Evolutionary conservation across 1,140 invertebrate species (phyloP), one percentile per base, ranked within the genome.

Genomic region (Philotrypesis tridentata): DNA sequence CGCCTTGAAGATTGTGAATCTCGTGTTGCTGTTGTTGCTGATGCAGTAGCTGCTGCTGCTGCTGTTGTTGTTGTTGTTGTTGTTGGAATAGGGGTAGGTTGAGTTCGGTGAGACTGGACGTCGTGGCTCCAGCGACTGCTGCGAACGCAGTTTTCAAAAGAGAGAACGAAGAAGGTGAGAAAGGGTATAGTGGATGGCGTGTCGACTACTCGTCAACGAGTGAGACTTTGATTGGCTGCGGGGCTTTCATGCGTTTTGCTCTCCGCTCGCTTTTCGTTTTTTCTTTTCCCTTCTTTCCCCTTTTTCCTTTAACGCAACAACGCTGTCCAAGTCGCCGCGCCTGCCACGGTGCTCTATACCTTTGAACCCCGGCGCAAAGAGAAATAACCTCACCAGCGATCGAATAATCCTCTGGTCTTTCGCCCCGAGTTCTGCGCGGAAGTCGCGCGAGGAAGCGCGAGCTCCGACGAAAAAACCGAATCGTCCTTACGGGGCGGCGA

Each of bases 1-100:
- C 7, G 25, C 21, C 43, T 14, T 73, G 55, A 1, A 80, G 21
- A 33, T 67, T 23, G 8, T 80, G 33, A 17, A 74, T 65, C 2
- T 80, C 79, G 29, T 61, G 78, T 33, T 72, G 55, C 31, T 79
- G 55, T 2, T 80, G 63, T 27, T 73, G 70, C 21, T 80, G 55
- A 1, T 74, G 63, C 40, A 55, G 55, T 3, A 29, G 65, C 17
- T 31, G 37, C 37, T 72, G 70, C 2, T 1, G 65, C 9, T 79
- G 77, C 25, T 73, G 70, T 21, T 80, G 55, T 9, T 80, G 63
- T 40, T 73, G 70, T 21, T 80, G 55, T 40, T 73, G 70, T 21
- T 80, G 55, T 9, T 80, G 63, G 17, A 48, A 25, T 12, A 25
- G 61, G 61, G 9, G 25, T 29, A 65, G 61, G 11, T 11, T 12